These are phyloP conservation scores for Galaxias olidus DNA, from an alignment of 2,797 vertebrate species.

Conservation along the genomic window DNA sequence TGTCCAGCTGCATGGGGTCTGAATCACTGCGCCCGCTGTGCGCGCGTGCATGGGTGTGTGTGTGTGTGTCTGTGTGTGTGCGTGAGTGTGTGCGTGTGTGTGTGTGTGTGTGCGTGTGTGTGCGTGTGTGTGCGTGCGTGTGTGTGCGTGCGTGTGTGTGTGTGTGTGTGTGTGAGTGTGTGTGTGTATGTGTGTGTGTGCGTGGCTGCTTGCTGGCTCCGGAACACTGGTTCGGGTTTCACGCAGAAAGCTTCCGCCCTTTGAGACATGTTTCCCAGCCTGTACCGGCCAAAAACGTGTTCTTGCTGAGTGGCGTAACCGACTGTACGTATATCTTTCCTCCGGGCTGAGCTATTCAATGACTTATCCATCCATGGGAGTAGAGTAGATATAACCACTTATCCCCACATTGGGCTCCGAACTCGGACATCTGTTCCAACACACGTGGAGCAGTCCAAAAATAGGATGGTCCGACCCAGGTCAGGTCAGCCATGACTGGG, in stretches of 20 bases:
- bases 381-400: slow-evolving; percentile 28
- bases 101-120: slow-evolving; percentile 37
- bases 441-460: slow-evolving; percentile 47
- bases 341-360: neutral
- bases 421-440: slow-evolving; percentile 57
- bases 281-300: no score
- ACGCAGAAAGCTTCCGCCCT: no score
- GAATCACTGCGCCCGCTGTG: slow-evolving; percentile 52
- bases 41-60: neutral
- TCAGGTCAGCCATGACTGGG: slow-evolving; percentile 56
- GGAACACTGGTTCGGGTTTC: no score
- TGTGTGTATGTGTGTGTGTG: no score
- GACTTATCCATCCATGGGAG: neutral
- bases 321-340: no score
- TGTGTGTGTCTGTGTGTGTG: slow-evolving; percentile 2
- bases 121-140: no score
- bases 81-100: slow-evolving; percentile 49
- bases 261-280: no score
- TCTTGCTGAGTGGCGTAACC: no score
- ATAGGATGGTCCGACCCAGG: slow-evolving; percentile 51
- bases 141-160: no score
- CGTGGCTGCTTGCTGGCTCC: no score
- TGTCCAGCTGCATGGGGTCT: slow-evolving; percentile 51
- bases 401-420: slow-evolving; percentile 49
- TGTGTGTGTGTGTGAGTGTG: no score